Evolutionary conservation across 2,113 vertebrate genomes (phyloP).

Genomic region (Colinus virginianus): DNA sequence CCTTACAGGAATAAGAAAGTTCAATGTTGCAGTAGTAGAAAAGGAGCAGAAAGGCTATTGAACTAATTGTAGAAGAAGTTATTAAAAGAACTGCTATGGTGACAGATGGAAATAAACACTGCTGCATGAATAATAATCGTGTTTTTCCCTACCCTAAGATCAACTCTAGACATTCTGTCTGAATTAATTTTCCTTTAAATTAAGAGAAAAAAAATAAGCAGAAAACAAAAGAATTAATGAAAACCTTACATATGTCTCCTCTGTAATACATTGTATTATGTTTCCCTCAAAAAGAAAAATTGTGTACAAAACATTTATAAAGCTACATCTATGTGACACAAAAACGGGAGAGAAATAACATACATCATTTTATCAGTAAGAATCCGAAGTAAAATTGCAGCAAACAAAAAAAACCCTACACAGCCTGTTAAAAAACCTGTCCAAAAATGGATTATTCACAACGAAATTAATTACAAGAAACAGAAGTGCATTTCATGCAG

Average conservation of each 20-base stretch:
- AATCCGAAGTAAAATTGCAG: not conserved
- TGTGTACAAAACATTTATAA: not conserved
- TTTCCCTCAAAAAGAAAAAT: not conserved
- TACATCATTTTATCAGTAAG: not conserved
- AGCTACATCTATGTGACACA: not conserved
- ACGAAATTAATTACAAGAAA: not conserved
- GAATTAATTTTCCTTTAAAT: slow-evolving; percentile 76
- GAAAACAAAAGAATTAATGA: slow-evolving; percentile 58
- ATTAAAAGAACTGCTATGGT: slow-evolving; percentile 67
- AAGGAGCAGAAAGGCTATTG: slow-evolving; percentile 53
- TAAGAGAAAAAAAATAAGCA: slow-evolving; percentile 43
- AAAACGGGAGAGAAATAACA: not conserved
- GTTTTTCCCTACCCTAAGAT: slow-evolving; percentile 68
- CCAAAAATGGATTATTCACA: not conserved
- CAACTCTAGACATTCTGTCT: slow-evolving; percentile 73
- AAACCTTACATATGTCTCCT: not conserved
- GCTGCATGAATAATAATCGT: slow-evolving; percentile 72
- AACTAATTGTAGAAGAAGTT: slow-evolving; percentile 69
- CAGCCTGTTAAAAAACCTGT: not conserved
- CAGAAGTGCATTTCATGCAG: not conserved
- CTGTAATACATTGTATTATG: not conserved
- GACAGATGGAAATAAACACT: slow-evolving; percentile 75
- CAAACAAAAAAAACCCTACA: not conserved
- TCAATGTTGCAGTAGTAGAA: slow-evolving; percentile 13
- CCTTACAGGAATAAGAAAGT: not conserved